phyloP scores from a whole-genome alignment of 2,888 invertebrate genomes.

The Machimus rusticus region DNA sequence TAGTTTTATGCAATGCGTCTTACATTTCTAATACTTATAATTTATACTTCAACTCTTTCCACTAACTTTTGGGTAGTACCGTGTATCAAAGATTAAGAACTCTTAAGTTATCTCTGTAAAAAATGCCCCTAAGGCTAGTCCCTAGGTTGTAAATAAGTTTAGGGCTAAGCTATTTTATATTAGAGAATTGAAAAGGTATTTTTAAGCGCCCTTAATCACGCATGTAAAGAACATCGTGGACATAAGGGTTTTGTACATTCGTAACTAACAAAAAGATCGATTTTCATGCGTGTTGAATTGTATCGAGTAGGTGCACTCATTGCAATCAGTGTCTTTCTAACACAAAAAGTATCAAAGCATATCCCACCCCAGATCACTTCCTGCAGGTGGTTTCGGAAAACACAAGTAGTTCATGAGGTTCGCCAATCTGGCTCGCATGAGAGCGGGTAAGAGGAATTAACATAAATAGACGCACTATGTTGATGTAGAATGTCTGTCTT shows the following conservation, averaged over 20 bases:
- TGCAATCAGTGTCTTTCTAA: background rate
- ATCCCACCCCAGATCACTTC: background rate
- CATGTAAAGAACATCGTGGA: background rate
- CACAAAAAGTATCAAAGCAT: slow-evolving; percentile 6
- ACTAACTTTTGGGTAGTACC: background rate
- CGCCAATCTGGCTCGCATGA: background rate
- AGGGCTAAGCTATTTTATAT: background rate
- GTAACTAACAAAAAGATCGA: slow-evolving; percentile 16
- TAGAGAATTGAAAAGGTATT: background rate
- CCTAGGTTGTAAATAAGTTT: background rate
- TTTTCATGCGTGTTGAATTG: background rate
- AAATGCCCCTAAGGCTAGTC: background rate
- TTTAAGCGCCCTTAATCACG: background rate
- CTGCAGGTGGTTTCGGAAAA: slow-evolving; percentile 44
- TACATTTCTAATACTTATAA: too few relatives aligned
- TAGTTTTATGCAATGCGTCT: too few relatives aligned
- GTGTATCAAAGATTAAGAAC: background rate
- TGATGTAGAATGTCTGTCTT: slow-evolving; percentile 10
- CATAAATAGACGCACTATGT: slow-evolving; percentile 12
- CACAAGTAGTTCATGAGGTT: slow-evolving; percentile 47
- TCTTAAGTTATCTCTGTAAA: background rate
- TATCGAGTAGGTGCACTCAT: background rate
- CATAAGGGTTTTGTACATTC: background rate
- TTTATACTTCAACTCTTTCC: too few relatives aligned
- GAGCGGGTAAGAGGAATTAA: background rate